Evolutionary conservation across 2,888 invertebrate species (phyloP).

Genomic region (Tromatobia lineatoria): DNA sequence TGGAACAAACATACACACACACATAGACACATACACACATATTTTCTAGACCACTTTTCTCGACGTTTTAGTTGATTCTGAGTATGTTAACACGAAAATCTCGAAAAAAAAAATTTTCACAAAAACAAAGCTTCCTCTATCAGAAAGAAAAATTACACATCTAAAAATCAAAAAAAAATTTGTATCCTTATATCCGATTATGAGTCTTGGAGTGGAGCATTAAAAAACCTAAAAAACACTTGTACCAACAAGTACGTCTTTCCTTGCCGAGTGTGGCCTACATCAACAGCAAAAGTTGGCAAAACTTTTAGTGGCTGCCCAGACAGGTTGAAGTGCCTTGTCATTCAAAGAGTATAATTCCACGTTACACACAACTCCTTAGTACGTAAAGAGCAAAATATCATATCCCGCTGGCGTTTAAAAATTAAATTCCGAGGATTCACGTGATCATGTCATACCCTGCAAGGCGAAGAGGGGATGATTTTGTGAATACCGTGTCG

Average conservation of each 20-base stretch:
- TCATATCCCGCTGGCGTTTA: constrained; percentile 43
- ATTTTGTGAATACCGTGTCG: constrained; percentile 37
- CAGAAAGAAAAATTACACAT: too few species aligned
- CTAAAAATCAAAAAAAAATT: too few species aligned
- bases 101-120: too few species aligned
- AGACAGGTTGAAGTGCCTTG: constrained; percentile 51
- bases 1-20: too few species aligned
- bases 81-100: too few species aligned
- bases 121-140: too few species aligned
- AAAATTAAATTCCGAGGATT: constrained; percentile 62
- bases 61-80: too few species aligned
- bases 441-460: constrained; percentile 20
- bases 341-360: constrained; percentile 56
- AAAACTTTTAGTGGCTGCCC: constrained; percentile 50
- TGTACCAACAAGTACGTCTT: background rate
- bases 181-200: background rate
- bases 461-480: background rate
- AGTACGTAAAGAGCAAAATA: constrained; percentile 24
- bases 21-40: too few species aligned
- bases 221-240: background rate
- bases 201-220: background rate
- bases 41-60: too few species aligned
- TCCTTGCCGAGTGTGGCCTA: constrained; percentile 3
- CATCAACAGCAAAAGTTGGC: constrained; percentile 4
- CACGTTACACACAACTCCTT: constrained; percentile 18